Evolutionary conservation across 2,888 invertebrate species (phyloP).

Genomic region (Xanthia togata): DNA sequence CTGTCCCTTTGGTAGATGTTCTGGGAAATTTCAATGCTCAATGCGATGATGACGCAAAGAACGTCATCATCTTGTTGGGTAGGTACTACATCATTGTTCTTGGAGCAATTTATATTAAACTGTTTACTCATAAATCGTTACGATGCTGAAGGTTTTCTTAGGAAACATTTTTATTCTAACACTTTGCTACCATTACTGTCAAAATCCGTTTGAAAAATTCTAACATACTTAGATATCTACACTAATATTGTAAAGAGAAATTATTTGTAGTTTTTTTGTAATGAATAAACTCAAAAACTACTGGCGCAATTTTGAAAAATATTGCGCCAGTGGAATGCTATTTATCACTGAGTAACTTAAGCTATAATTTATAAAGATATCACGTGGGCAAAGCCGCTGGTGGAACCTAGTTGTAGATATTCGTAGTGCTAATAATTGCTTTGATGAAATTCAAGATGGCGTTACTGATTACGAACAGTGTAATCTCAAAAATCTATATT

Average conservation of each 20-base stretch:
- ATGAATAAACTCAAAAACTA: no score
- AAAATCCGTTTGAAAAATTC: neutral
- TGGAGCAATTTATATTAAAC: constrained; percentile 41
- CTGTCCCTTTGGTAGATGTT: constrained; percentile 30
- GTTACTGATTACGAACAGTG: neutral
- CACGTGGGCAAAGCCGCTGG: no score
- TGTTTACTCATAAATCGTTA: constrained; percentile 25
- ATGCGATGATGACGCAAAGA: neutral
- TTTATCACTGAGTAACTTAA: no score
- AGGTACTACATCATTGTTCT: constrained; percentile 43
- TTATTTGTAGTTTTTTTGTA: no score
- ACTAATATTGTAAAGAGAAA: no score
- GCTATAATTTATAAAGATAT: no score
- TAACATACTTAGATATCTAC: neutral
- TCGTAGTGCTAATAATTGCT: neutral
- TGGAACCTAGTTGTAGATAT: neutral
- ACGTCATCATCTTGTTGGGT: constrained; percentile 33
- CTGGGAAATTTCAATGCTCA: constrained; percentile 32
- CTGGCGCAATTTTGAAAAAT: no score
- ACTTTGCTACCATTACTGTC: neutral
- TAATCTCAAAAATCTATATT: neutral
- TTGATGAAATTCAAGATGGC: neutral
- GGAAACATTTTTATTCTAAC: constrained; percentile 17
- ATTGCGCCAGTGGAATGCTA: no score
- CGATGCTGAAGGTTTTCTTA: constrained; percentile 18